Base-by-base conservation (phyloP, 2,888 invertebrate species). In the Herminia tarsipennalis region DNA sequence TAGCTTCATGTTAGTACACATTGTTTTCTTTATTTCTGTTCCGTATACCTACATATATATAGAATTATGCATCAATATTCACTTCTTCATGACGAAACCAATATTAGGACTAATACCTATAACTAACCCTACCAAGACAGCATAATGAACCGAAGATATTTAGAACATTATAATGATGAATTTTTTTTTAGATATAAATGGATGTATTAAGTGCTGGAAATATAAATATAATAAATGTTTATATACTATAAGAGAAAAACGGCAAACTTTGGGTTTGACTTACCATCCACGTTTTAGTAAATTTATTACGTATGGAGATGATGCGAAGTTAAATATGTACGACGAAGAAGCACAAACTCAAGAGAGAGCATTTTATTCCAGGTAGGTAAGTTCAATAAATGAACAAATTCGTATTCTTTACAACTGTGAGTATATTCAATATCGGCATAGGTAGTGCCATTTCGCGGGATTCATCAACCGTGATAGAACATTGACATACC, bases 151-250 rank as follows among this genome's bases (percentile, higher is more conserved):
- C n/a, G n/a, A n/a, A n/a, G n/a, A n/a, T n/a, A n/a, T n/a, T n/a
- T n/a, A n/a, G n/a, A n/a, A n/a, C n/a, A n/a, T n/a, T n/a, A n/a
- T n/a, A n/a, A n/a, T n/a, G n/a, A n/a, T n/a, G n/a, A n/a, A n/a
- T n/a, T 22, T 14, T 22, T 16, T 63, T 81, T 33, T 66, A 94
- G 95, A 95, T 88, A 92, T 93, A 2, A 94, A 93, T 64, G 95
- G 95, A 22, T 93, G 91, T 65, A 92, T 95, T 4, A 95, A 94
- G 81, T 93, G 93, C 65, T 95, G 94, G 94, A 93, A 94, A 76
- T 94, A 94, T 72, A 92, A 93, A 67, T 93, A 92, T 57, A 89
- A 92, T 17, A 92, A 93, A 62, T 94, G 94, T 66, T 69, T 94
- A 22, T 94, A 93, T 56, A 94, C 94, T 1, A 93, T 95, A 63